These are phyloP conservation scores for Microtus montanus DNA, from an alignment of 2,113 vertebrate genomes.

Conservation along the genomic window DNA sequence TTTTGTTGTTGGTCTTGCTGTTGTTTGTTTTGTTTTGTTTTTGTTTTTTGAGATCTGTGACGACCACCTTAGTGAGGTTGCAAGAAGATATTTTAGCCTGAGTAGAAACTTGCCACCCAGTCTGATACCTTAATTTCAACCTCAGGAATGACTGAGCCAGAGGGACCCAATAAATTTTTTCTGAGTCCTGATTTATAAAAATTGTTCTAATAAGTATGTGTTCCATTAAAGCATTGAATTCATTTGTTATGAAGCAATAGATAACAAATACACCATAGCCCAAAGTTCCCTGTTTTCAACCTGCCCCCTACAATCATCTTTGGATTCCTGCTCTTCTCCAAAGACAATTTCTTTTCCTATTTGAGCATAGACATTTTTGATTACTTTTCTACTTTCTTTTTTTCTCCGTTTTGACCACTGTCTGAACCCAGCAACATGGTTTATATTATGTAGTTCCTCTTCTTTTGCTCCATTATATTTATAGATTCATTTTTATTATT, in stretches of 20 bases:
- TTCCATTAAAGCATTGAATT: background rate
- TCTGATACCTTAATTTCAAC: background rate
- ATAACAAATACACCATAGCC: background rate
- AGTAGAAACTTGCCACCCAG: background rate
- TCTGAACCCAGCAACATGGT: background rate
- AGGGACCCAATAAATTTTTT: background rate
- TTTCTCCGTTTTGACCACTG: background rate
- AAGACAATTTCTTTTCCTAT: background rate
- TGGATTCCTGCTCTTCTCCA: background rate
- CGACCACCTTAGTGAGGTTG: background rate
- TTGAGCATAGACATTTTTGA: background rate
- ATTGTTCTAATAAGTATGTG: background rate
- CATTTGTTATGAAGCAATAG: background rate
- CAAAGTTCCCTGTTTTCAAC: background rate
- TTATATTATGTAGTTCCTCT: background rate
- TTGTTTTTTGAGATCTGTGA: background rate
- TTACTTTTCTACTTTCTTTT: background rate
- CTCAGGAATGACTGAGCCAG: background rate
- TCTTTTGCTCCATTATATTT: background rate
- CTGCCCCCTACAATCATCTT: background rate
- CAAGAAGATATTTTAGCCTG: background rate
- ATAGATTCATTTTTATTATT: slow-evolving; percentile 1
- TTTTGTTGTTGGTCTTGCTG: background rate
- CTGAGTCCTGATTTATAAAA: background rate
- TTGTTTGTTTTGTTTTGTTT: no score